Evolutionary conservation across 2,113 vertebrate species (phyloP), one percentile per base, ranked within the genome.

Genomic region (Corythoichthys intestinalis): DNA sequence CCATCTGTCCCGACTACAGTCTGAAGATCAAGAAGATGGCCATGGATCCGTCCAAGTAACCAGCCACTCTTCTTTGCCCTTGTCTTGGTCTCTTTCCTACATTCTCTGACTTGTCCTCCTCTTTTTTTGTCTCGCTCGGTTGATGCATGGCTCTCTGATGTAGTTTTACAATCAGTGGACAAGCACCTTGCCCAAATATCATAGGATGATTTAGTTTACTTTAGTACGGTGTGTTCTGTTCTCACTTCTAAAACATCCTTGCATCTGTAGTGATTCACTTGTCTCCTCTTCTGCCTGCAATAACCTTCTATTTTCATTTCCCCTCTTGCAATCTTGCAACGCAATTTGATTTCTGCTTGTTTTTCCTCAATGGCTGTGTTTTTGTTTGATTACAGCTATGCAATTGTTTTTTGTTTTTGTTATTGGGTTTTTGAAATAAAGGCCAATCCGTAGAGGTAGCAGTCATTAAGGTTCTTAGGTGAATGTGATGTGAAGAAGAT

Each of bases 31-130:
- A 90, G 89, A 93, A 90, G 87, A 90, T 92, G 85, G 74, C 88
- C 79, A 65, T 87, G 90, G 92, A 93, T 81, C 91, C 91, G 83
- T 86, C 92, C 81, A 93, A 93, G 92, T 93, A 93, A 92, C 89
- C 71, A 57, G 69, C 71, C 80, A 69, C 67, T 65, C 77, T 41
- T 54, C 72, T 39, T 62, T n/a, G 53, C 71, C 56, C 70, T 63
- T 75, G 17, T 14, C 39, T 34, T 70, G 67, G 48, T 66, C 47
- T 56, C 37, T 52, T 73, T 52, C 67, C 46, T 46, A 65, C 59
- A 65, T 75, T 58, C 60, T 72, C 53, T 20, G 38, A 10, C 39
- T 20, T 41, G 59, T 56, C 38, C 17, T 20, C 60, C 41, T 63
- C 59, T 34, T 34, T 63, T 47, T 28, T 62, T 20, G 38, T 61